Conservation (phyloP, 2,888 invertebrate species). For the Liodrosophila aerea region DNA sequence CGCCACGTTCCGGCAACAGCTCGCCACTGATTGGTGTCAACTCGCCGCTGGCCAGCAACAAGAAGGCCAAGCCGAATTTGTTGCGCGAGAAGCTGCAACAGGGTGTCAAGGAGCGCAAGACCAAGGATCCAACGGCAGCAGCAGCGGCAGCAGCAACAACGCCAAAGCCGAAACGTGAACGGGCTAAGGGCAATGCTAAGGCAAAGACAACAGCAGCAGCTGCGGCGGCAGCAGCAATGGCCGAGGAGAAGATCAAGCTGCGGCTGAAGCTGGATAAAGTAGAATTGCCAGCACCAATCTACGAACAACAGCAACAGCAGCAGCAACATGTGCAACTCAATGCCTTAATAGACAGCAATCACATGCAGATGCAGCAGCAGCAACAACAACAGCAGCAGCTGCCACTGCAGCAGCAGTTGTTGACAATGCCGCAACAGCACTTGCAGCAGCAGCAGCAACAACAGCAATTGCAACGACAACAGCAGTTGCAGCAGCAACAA, state of each 20-base stretch:
- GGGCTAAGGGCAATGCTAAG: slow-evolving; percentile 73
- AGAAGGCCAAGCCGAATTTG: slow-evolving; percentile 78
- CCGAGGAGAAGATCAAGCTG: slow-evolving; percentile 89
- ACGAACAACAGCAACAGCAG: slow-evolving; percentile 39
- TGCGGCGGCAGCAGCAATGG: slow-evolving; percentile 15
- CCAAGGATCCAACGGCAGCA: slow-evolving; percentile 45
- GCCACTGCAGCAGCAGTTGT: slow-evolving; percentile 15
- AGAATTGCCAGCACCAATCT: slow-evolving; percentile 82
- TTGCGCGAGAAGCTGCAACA: slow-evolving; percentile 80
- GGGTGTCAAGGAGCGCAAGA: slow-evolving; percentile 78
- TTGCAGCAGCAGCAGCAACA: slow-evolving; percentile 26
- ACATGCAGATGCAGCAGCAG: slow-evolving; percentile 36
- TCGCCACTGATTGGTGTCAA: slow-evolving; percentile 52
- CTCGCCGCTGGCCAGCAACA: slow-evolving; percentile 57
- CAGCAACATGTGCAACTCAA: slow-evolving; percentile 25
- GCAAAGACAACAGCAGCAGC: slow-evolving; percentile 56
- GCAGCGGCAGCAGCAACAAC: slow-evolving; percentile 35
- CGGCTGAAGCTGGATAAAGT: slow-evolving; percentile 92
- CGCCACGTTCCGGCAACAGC: slow-evolving; percentile 62
- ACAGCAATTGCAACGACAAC: slow-evolving; percentile 26
- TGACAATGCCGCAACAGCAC: slow-evolving; percentile 14
- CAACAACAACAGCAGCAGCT: slow-evolving; percentile 24
- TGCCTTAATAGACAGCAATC: background rate
- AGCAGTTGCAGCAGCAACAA: slow-evolving; percentile 19
- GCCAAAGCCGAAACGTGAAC: slow-evolving; percentile 72